Conservation (phyloP, 2,113 vertebrate genomes). For the Cephalopholis sonnerati region DNA sequence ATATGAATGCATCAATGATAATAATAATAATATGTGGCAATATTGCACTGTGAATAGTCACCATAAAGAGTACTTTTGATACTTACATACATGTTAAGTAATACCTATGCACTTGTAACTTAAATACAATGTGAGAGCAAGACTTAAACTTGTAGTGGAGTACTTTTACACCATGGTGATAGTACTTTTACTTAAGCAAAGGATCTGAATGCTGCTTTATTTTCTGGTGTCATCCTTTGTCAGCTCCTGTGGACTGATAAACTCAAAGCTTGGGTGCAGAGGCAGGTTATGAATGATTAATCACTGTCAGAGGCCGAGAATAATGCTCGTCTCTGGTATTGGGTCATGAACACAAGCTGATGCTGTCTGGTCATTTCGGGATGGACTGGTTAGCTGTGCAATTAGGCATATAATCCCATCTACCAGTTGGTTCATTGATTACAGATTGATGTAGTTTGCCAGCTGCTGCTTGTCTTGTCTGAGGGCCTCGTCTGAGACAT, state of each 20-base stretch:
- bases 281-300: constrained; percentile 81
- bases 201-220: constrained; percentile 1
- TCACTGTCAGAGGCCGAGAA: constrained; percentile 63
- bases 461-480: constrained; percentile 85
- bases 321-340: constrained; percentile 75
- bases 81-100: neutral
- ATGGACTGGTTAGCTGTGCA: constrained; percentile 84
- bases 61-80: neutral
- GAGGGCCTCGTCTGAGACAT: constrained; percentile 75
- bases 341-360: constrained; percentile 82
- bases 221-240: constrained; percentile 37
- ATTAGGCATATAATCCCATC: constrained; percentile 85
- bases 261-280: constrained; percentile 63
- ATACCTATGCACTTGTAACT: neutral
- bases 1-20: neutral
- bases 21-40: neutral
- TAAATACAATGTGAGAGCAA: neutral
- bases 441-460: constrained; percentile 84
- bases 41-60: neutral
- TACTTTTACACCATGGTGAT: neutral
- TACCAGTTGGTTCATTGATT: constrained; percentile 87
- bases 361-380: constrained; percentile 82
- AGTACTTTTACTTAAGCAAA: neutral
- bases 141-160: neutral
- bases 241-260: constrained; percentile 52